Conservation (phyloP, 1,140 invertebrate species). For the Musca domestica region DNA sequence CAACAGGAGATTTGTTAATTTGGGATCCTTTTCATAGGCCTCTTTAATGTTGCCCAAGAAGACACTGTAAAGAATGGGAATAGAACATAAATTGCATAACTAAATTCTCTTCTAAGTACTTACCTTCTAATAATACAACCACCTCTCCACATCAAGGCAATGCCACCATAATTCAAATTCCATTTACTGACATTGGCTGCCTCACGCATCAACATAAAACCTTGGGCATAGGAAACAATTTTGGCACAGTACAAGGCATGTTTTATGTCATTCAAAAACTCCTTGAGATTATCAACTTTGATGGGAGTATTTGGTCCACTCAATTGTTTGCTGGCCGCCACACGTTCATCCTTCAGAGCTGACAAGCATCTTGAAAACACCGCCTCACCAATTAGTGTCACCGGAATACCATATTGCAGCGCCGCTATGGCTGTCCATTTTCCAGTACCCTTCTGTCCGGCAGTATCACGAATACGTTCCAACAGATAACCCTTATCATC, state of each 20-base stretch:
- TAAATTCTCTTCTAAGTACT: neutral
- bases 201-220: conserved; percentile 96
- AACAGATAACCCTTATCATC: conserved; percentile 83
- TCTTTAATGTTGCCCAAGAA: conserved; percentile 97
- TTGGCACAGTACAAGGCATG: conserved; percentile 96
- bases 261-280: conserved; percentile 73
- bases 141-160: conserved; percentile 99
- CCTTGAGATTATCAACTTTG: conserved; percentile 69
- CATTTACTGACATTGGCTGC: conserved; percentile 88
- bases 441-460: conserved; percentile 98
- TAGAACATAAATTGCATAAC: neutral
- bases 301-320: conserved; percentile 63
- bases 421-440: conserved; percentile 99
- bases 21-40: conserved; percentile 91
- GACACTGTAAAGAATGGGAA: conserved; percentile 59
- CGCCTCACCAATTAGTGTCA: conserved; percentile 97
- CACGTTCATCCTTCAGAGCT: conserved; percentile 80
- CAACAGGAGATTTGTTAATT: conserved; percentile 85
- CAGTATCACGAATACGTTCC: conserved; percentile 91
- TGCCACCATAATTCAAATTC: conserved; percentile 97
- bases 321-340: conserved; percentile 76
- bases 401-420: conserved; percentile 93
- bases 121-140: conserved; percentile 97
- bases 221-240: conserved; percentile 98
- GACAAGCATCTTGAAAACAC: conserved; percentile 96